Evolutionary conservation across 2,113 vertebrate species (phyloP), one percentile per base, ranked within the genome.

Genomic region (Cervus canadensis): DNA sequence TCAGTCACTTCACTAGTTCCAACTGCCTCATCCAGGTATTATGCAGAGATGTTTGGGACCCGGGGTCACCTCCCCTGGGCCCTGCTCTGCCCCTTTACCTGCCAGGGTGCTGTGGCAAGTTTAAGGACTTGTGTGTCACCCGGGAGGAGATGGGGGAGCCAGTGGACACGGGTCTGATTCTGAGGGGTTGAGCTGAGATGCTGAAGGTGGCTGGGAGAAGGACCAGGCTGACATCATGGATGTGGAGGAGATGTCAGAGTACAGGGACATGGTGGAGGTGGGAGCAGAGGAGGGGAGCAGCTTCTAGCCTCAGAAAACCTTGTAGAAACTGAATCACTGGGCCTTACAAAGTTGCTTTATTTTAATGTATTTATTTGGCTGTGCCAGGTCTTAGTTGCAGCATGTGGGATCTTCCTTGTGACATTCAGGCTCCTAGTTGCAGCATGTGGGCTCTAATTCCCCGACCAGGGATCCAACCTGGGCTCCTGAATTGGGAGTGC

Each of bases 21-120:
- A 12, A 1, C 26, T 1, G 0, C 21, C 12, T 30, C 9, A 28
- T 52, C 62, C n/a, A 45, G 21, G 28, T n/a, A 9, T 9, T 43
- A 28, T 56, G 12, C 43, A 13, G 15, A 40, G 40, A 5, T 14
- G 16, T 33, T 16, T 12, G 13, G 14, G 86, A 64, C 30, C 50
- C 14, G 2, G 17, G 52, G 50, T 19, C 92, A 23, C 33, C 48
- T 13, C 17, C 86, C 9, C 23, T 25, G 12, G 12, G 40, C 28
- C 48, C 30, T 43, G 16, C 40, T 67, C 56, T 67, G 11, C 67
- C 23, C 11, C 36, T 40, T 21, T 36, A 23, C 52, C 59, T n/a
- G n/a, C 52, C 33, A 19, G 19, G 15, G 7, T 56, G 43, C 11
- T 19, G 9, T 16, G 16, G 13, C 1, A 5, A 14, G 56, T 43